Conservation (phyloP, 2,888 invertebrate genomes). For the Ephialtes manifestator region DNA sequence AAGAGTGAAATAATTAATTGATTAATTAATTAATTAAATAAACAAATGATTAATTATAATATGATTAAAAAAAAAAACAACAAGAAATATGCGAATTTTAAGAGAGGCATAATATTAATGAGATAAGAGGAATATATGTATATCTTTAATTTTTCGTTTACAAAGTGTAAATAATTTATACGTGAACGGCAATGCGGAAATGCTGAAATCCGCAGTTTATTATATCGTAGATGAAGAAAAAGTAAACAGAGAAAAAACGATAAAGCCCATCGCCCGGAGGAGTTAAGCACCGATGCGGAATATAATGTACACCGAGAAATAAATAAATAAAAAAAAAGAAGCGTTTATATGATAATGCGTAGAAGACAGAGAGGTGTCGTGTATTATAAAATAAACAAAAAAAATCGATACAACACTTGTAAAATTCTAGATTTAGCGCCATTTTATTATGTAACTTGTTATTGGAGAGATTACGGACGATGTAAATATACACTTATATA, state of each 20-base stretch:
- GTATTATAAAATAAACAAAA: constrained; percentile 71
- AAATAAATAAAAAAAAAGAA: constrained; percentile 42
- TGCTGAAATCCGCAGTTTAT: constrained; percentile 66
- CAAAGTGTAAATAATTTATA: constrained; percentile 83
- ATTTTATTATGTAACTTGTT: constrained; percentile 85
- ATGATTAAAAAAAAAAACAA: constrained; percentile 67
- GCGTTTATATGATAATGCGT: constrained; percentile 63
- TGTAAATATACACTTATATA: constrained; percentile 86
- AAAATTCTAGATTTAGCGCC: constrained; percentile 84
- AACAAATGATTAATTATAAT: constrained; percentile 77
- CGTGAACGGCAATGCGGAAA: constrained; percentile 72
- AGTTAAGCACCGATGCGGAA: constrained; percentile 53
- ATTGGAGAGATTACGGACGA: constrained; percentile 80
- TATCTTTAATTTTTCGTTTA: constrained; percentile 74
- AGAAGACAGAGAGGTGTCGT: constrained; percentile 67
- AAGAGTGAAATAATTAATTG: constrained; percentile 71
- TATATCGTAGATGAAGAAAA: constrained; percentile 64
- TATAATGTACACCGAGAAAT: constrained; percentile 57
- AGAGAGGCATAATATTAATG: constrained; percentile 76
- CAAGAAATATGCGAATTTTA: constrained; percentile 67
- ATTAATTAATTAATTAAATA: constrained; percentile 61
- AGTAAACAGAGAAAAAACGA: constrained; percentile 48
- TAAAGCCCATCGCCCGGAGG: constrained; percentile 61
- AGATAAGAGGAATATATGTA: constrained; percentile 73
- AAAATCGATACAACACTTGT: constrained; percentile 76